These are phyloP conservation scores for Sebastes trivittatus DNA, from an alignment of 2,797 vertebrate species.

Conservation along the genomic window DNA sequence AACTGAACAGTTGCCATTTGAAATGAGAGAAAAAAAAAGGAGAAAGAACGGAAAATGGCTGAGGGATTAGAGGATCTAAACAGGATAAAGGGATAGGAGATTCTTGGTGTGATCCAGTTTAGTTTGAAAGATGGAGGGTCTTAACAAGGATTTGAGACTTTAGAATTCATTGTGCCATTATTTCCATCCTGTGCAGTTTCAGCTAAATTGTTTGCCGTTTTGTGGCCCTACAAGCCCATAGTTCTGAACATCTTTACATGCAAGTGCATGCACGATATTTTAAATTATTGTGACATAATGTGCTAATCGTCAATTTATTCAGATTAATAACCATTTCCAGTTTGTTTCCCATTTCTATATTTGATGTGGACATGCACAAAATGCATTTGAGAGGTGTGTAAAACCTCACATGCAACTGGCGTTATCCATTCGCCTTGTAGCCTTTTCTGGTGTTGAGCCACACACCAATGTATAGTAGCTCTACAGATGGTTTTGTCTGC, in stretches of 20 bases:
- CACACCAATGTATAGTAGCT: not conserved
- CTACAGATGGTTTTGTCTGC: not conserved
- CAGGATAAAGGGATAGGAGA: slow-evolving; percentile 83
- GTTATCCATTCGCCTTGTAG: not conserved
- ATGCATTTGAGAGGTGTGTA: not conserved
- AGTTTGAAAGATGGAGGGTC: slow-evolving; percentile 84
- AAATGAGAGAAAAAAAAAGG: slow-evolving; percentile 65
- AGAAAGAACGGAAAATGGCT: slow-evolving; percentile 79
- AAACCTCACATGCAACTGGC: not conserved
- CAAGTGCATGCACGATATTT: slow-evolving; percentile 6
- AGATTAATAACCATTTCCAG: not conserved
- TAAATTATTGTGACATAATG: not conserved
- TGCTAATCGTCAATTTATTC: not conserved
- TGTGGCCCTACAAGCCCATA: slow-evolving; percentile 30
- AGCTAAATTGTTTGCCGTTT: slow-evolving; percentile 70
- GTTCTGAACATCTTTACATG: slow-evolving; percentile 17
- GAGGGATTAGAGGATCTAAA: slow-evolving; percentile 84
- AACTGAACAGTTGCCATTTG: slow-evolving; percentile 83
- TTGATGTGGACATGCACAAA: not conserved
- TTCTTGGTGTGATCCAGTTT: slow-evolving; percentile 86
- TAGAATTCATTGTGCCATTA: slow-evolving; percentile 81
- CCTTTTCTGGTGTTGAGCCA: not conserved
- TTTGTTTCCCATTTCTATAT: slow-evolving; percentile 5
- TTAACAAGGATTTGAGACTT: slow-evolving; percentile 85
- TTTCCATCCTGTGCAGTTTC: slow-evolving; percentile 72